Conservation (phyloP, 2,797 vertebrate genomes). For the Lacerta agilis region DNA sequence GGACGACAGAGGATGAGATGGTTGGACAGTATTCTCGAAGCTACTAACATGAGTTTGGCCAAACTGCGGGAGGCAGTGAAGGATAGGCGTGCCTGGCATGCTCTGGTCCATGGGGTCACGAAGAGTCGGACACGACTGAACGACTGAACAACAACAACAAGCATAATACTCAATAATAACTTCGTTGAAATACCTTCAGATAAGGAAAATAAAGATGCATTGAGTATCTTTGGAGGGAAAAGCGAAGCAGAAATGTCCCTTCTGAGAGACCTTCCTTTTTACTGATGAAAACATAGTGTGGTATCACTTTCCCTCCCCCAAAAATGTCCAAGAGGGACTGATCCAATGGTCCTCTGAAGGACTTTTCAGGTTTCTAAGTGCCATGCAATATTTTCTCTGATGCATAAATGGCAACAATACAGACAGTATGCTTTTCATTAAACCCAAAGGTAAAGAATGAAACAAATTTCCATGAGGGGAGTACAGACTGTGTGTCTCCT, state of each 20-base stretch:
- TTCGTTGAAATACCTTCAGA: not conserved
- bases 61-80: no score
- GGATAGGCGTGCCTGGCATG: no score
- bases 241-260: not conserved
- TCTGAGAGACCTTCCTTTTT: not conserved
- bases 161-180: not conserved
- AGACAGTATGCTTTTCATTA: constrained; percentile 7
- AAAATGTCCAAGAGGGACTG: not conserved
- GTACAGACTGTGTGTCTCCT: constrained; percentile 25
- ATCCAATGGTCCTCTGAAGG: not conserved
- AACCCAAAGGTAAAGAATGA: constrained; percentile 1
- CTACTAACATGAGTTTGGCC: no score
- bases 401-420: constrained; percentile 17
- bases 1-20: no score
- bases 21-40: no score
- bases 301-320: not conserved
- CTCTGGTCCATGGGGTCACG: no score
- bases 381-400: not conserved
- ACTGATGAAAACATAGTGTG: not conserved
- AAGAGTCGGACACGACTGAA: no score
- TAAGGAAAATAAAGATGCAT: not conserved
- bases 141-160: no score
- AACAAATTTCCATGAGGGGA: constrained; percentile 8
- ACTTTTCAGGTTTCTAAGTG: not conserved
- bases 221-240: not conserved